phyloP scores from a whole-genome alignment of 2,113 vertebrate species.

The Ptilorrhoa leucosticta region DNA sequence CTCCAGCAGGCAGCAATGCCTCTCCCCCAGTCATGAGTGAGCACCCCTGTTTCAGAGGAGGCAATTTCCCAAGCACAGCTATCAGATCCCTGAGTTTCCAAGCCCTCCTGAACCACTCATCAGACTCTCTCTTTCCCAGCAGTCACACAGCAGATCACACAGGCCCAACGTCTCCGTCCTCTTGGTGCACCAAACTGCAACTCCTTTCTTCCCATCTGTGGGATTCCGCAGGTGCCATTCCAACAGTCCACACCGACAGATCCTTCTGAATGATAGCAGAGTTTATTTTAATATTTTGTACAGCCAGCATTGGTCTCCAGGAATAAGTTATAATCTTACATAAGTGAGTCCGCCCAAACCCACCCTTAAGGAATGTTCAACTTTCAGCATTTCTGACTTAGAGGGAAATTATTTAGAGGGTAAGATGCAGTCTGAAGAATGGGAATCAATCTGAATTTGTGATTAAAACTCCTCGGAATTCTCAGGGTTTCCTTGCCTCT shows the following conservation, averaged over 20 bases:
- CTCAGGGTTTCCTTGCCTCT: conserved; percentile 39
- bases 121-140: background rate
- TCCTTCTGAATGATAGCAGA: conserved; percentile 36
- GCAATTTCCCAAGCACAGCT: background rate
- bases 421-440: background rate
- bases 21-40: fast-evolving
- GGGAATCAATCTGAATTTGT: background rate
- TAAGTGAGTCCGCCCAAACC: conserved; percentile 42
- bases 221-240: background rate
- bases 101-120: background rate
- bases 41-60: background rate
- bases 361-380: conserved; percentile 57
- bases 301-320: conserved; percentile 62
- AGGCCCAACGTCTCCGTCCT: background rate
- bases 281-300: conserved; percentile 66
- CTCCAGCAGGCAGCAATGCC: background rate
- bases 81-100: background rate
- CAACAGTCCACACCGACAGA: background rate
- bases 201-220: background rate
- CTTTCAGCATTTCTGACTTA: conserved; percentile 15
- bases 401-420: background rate
- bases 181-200: background rate
- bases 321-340: conserved; percentile 63
- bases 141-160: background rate
- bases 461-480: conserved; percentile 13